Base-by-base conservation (phyloP, 2,888 invertebrate species). In the Lampropteryx suffumata region DNA sequence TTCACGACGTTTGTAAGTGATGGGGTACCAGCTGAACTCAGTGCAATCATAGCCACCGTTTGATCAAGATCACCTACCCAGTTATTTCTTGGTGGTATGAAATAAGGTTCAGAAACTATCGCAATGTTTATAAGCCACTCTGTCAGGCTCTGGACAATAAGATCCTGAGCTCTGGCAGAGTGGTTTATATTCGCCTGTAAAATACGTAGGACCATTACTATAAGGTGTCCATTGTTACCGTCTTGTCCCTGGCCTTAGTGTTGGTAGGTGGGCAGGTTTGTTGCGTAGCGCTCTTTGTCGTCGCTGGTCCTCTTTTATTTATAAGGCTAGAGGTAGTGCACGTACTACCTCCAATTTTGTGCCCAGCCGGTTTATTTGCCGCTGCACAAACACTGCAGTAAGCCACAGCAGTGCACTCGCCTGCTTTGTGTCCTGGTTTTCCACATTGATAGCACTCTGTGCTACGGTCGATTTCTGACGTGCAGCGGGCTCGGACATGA, bases 121-220 rank as follows among this genome's bases (percentile, higher is more conserved):
- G 37, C 33, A 7, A 46, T 14, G 4, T 46, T 14, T 0, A 46
- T 46, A 24, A 32, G 26, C 40, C 40, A 40, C 40, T 47, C 17
- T n/a, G 47, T 34, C 34, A 40, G 34, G 34, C 28, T 12, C 17
- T 45, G 45, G 7, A 35, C 1, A 1, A 37, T 3, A 7, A 45
- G 11, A 12, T 45, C 36, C n/a, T 45, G 37, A 10, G 37, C 17
- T 9, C 39, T 44, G 17, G 40, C 29, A 12, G 5, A 51, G 45
- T 35, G 42, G 32, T 42, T 42, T 11, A 45, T 1, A n/a, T 45
- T 45, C 14, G 24, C 33, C 21, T 40, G 47, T 1, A 39, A 33
- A 11, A 46, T 2, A 3, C 24, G 17, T 21, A 9, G 11, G 4
- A 14, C 37, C 35, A 36, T n/a, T 36, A 24, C 33, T 34, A 33